Evolutionary conservation across 2,888 invertebrate species (phyloP).

Genomic region (Syritta pipiens): DNA sequence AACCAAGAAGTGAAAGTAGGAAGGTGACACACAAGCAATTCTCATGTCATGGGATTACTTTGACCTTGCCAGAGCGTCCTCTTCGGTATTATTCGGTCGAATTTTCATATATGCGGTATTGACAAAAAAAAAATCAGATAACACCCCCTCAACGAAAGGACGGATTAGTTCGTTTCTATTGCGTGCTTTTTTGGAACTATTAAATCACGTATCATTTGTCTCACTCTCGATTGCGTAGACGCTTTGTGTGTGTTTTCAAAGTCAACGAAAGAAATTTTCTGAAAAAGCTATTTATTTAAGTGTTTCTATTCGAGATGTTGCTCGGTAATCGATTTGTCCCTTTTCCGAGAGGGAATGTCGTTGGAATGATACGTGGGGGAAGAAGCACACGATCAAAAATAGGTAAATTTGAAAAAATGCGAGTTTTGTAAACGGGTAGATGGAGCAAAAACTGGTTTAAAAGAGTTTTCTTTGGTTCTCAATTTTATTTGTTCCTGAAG

Average conservation of each 20-base stretch:
- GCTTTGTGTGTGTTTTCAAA: conserved; percentile 47
- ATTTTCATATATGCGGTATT: neutral
- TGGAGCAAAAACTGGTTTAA: too few relatives aligned
- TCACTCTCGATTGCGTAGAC: conserved; percentile 33
- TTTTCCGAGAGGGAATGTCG: conserved; percentile 13
- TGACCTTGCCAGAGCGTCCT: conserved; percentile 61
- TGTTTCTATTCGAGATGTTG: neutral
- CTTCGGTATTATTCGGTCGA: neutral
- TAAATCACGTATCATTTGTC: conserved; percentile 19
- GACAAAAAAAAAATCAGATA: too few relatives aligned
- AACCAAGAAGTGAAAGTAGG: conserved; percentile 33
- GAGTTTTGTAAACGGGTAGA: neutral
- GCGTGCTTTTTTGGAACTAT: conserved; percentile 19
- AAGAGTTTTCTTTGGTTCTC: too few relatives aligned
- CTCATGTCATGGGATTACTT: conserved; percentile 36
- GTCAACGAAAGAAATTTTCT: conserved; percentile 54
- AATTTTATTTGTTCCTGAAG: too few relatives aligned
- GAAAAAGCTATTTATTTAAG: conserved; percentile 20
- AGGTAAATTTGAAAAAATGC: neutral
- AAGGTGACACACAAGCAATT: conserved; percentile 26
- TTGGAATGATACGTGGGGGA: neutral
- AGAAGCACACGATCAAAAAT: neutral
- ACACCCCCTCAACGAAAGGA: too few relatives aligned
- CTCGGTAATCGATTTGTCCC: conserved; percentile 22
- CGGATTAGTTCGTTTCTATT: conserved; percentile 12